Conservation (phyloP, 2,113 vertebrate species). For the Cebus imitator region DNA sequence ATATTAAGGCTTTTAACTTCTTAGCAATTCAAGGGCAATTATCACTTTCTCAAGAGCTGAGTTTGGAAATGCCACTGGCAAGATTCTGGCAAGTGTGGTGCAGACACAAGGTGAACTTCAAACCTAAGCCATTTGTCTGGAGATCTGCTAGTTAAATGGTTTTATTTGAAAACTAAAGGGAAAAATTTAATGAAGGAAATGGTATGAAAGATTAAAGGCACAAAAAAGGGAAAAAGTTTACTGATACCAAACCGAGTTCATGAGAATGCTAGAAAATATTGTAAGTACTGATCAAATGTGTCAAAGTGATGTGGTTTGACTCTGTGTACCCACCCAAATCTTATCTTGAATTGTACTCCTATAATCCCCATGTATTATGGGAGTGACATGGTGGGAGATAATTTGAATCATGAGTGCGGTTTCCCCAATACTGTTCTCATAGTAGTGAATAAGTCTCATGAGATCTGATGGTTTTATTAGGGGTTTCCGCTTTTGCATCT, state of each 20-base stretch:
- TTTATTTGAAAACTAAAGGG: constrained; percentile 20
- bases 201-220: background rate
- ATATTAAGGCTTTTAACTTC: background rate
- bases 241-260: background rate
- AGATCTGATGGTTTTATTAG: too few species aligned
- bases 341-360: too few species aligned
- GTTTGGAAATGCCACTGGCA: background rate
- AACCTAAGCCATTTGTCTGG: background rate
- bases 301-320: background rate
- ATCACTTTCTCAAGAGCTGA: background rate
- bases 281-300: constrained; percentile 5
- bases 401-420: too few species aligned
- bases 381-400: too few species aligned
- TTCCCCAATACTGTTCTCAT: too few species aligned
- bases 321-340: too few species aligned
- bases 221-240: background rate
- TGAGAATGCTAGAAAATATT: constrained; percentile 10
- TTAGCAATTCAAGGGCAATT: background rate
- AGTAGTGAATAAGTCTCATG: too few species aligned
- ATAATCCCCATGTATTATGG: too few species aligned
- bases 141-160: background rate
- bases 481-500: too few species aligned
- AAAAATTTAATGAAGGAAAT: constrained; percentile 8
- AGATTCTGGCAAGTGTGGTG: background rate
- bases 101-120: background rate